phyloP scores from a whole-genome alignment of 2,113 vertebrate species.

The Callocephalon fimbriatum region DNA sequence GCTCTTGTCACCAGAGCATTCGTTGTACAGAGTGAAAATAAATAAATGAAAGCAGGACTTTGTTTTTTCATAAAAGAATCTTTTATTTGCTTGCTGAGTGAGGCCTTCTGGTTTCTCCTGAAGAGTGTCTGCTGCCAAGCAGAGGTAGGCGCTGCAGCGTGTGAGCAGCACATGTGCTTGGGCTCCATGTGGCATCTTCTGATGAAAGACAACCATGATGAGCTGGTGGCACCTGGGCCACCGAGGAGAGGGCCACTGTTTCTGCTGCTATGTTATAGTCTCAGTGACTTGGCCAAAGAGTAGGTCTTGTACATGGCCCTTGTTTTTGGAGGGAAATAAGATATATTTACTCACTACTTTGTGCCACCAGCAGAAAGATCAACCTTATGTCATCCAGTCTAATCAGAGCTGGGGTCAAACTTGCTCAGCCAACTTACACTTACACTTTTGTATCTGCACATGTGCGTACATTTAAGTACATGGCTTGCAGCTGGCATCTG shows the following conservation, averaged over 20 bases:
- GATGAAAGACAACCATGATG: conserved; percentile 54
- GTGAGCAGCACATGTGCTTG: neutral
- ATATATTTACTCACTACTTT: neutral
- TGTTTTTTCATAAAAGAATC: conserved; percentile 45
- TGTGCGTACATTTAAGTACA: fast-evolving
- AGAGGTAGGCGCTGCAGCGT: conserved; percentile 40
- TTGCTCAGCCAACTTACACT: neutral
- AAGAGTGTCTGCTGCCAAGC: conserved; percentile 57
- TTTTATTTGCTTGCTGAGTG: neutral
- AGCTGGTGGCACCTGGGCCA: conserved; percentile 42
- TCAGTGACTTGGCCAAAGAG: neutral
- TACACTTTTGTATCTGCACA: neutral
- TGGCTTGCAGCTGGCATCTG: neutral
- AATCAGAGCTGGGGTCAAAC: neutral
- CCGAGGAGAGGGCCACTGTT: neutral
- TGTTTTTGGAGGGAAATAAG: neutral
- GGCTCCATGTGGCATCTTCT: conserved; percentile 50
- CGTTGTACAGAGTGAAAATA: conserved; percentile 17
- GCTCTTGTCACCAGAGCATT: neutral
- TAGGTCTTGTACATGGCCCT: neutral
- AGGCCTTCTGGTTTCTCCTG: conserved; percentile 44
- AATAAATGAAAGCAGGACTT: conserved; percentile 24
- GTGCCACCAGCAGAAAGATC: neutral
- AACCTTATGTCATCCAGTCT: neutral
- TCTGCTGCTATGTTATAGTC: neutral